Conservation (phyloP, 2,888 invertebrate genomes). For the Stenodema calcarata region DNA sequence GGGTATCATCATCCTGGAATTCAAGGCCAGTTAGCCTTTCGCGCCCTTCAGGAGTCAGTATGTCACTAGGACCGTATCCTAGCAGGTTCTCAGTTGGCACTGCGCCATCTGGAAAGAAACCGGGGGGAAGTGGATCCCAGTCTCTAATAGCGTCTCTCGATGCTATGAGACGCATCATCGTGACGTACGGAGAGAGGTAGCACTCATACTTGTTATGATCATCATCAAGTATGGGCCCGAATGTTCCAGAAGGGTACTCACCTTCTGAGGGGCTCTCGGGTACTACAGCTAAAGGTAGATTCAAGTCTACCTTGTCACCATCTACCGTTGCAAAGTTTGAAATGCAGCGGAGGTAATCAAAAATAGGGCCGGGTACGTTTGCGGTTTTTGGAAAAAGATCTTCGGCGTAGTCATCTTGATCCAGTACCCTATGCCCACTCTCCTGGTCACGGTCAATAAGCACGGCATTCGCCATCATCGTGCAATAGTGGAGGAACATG, state of each 20-base stretch:
- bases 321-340: not conserved
- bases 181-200: not conserved
- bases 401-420: not conserved
- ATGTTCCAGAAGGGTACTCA: not conserved
- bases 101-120: not conserved
- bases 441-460: not conserved
- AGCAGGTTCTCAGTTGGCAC: not conserved
- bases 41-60: not conserved
- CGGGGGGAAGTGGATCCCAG: not conserved
- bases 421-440: not conserved
- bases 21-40: not conserved
- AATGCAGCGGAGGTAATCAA: not conserved
- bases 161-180: not conserved
- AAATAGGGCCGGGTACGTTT: not conserved
- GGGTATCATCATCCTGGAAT: not conserved
- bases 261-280: not conserved
- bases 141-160: not conserved
- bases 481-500: not conserved
- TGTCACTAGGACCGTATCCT: not conserved
- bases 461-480: not conserved
- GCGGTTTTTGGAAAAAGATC: not conserved
- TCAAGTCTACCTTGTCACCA: not conserved
- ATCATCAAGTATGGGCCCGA: not conserved
- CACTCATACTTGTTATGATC: not conserved
- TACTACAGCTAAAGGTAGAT: not conserved